Evolutionary conservation across 2,888 invertebrate species (phyloP), one percentile per base, ranked within the genome.

Genomic region (Andrena hattorfiana): DNA sequence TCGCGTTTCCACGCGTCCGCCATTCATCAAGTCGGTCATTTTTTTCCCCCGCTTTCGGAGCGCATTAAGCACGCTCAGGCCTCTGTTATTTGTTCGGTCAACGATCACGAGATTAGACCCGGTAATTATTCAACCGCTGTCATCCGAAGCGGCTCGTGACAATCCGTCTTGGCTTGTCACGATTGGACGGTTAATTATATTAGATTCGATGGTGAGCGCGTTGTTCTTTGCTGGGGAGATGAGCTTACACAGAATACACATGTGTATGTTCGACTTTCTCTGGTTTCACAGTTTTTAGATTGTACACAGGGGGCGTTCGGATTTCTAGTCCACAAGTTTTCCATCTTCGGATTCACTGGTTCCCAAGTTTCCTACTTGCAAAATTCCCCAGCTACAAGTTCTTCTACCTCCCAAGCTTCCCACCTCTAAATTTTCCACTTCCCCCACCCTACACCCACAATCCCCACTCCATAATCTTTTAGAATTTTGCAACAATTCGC

Each of bases 61-160:
- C 60, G 62, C 70, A 69, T 77, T 69, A 72, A 73, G 71, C 68
- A 64, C 64, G 60, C 73, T 59, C 74, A 16, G 56, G 51, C 49
- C 66, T 51, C 42, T 62, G 76, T 81, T 83, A 83, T 85, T 79
- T 69, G 81, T 73, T 85, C 87, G 78, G 85, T 81, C 87, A 79
- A 85, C 83, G 87, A 87, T 87, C 85, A 83, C 73, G 71, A 81
- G 87, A 87, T 86, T 86, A 82, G 84, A 42, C 69, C 48, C 60
- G 64, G 81, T 81, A 81, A 85, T 86, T 86, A 86, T 86, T 86
- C 86, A 84, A 77, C 78, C 78, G 72, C 74, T 72, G 79, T 81
- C 86, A 84, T 81, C 86, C 81, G 49, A 49, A 32, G 56, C 51
- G 73, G 51, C 74, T 75, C 84, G 84, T 60, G 81, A 86, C 75